Base-by-base conservation (phyloP, 2,888 invertebrate genomes). In the Lasiommata megera region DNA sequence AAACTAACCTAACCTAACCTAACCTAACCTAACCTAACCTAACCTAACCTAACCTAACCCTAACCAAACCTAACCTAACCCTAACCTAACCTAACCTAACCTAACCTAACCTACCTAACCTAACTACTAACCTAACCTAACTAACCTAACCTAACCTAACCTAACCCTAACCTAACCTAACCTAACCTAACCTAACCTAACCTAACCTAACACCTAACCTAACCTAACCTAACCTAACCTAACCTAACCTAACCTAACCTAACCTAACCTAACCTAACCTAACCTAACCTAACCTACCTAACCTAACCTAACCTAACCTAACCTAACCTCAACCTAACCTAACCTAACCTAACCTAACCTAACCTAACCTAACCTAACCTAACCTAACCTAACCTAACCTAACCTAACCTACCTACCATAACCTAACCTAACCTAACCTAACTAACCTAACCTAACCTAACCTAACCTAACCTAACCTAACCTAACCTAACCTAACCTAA, bases 371-470 rank as follows among this genome's bases (percentile, higher is more conserved):
- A 43, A 43, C 43, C 43, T 43, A 43, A 43, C 43, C 43, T 43
- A 43, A 43, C 43, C 43, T 43, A 43, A 43, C 43, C 43, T 43
- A 43, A 43, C 43, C 43, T 43, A 43, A 43, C 43, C 43, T 43
- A 43, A 43, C 43, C 43, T 43, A 43, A 43, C 43, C 43, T 43
- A 50, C 57, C 52, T 57, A 53, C 46, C 52, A 46, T 57, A 53
- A 52, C 57, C 57, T 57, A 52, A 52, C 56, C 56, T 56, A 52
- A 52, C 56, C 56, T 57, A 52, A 52, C 57, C 57, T 57, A 53
- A 53, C 58, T 58, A 54, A 54, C 58, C 58, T 58, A 54, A 51
- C 58, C 43, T 43, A 44, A 44, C 44, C 44, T 44, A 44, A 44
- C 44, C 44, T 44, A 44, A 44, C 44, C 44, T 44, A 44, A 44